These are phyloP conservation scores for Vidua macroura DNA, from an alignment of 2,113 vertebrate species.

Conservation along the genomic window DNA sequence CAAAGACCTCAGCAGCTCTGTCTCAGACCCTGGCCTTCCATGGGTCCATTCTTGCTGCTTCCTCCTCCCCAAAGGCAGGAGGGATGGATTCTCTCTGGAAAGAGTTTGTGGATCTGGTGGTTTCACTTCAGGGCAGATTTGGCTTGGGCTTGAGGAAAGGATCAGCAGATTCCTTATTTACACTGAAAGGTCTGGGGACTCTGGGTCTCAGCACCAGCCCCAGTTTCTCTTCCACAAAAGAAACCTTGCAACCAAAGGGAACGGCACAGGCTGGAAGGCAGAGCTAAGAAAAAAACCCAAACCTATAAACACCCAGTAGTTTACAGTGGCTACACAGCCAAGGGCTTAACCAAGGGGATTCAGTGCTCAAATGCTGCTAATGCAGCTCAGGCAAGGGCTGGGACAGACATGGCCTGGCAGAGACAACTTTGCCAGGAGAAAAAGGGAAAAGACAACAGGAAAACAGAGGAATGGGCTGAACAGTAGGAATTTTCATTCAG, in stretches of 20 bases:
- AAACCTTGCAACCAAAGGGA: background rate
- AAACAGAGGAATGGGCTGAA: background rate
- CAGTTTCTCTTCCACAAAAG: background rate
- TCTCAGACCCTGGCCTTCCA: background rate
- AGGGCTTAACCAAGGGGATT: background rate
- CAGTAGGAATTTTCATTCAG: background rate
- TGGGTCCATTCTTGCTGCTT: background rate
- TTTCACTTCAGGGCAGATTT: background rate
- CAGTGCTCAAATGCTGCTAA: background rate
- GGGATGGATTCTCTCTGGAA: background rate
- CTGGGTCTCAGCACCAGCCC: background rate
- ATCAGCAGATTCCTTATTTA: background rate
- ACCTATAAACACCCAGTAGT: background rate
- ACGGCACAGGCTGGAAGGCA: background rate
- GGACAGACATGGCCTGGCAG: background rate
- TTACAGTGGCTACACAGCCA: background rate
- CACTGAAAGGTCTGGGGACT: fast-evolving
- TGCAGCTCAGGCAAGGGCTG: background rate
- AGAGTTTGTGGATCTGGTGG: background rate
- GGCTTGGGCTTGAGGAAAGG: background rate
- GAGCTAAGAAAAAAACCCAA: background rate
- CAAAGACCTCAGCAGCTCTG: background rate
- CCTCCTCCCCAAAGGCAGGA: background rate
- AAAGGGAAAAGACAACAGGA: background rate
- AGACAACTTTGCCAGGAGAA: background rate